Evolutionary conservation across 2,797 vertebrate species (phyloP).

Genomic region (Heteromormyrus szaboi): DNA sequence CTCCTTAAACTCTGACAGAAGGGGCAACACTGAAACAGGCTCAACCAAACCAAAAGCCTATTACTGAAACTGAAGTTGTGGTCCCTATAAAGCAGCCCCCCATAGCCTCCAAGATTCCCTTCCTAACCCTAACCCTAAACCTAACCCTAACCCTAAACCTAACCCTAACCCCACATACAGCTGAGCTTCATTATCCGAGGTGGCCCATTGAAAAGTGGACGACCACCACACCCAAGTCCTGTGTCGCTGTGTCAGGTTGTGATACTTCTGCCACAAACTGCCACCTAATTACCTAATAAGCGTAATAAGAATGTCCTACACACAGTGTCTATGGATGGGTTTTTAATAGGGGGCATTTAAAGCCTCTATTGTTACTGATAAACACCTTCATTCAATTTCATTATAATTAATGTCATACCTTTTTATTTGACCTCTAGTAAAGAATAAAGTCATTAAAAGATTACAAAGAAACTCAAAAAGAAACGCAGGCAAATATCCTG

Average conservation of each 20-base stretch:
- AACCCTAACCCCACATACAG: slow-evolving; percentile 17
- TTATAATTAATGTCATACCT: neutral
- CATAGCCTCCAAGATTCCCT: neutral
- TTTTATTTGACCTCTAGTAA: neutral
- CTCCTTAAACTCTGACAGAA: neutral
- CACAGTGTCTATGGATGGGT: neutral
- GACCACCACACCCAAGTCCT: neutral
- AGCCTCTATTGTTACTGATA: neutral
- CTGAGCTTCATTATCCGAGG: neutral
- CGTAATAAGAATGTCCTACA: neutral
- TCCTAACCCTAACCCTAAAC: neutral
- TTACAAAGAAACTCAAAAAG: neutral
- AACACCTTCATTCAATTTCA: neutral
- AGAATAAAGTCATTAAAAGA: neutral
- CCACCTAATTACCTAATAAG: slow-evolving; percentile 41
- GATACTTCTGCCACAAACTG: slow-evolving; percentile 17
- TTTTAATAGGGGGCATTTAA: neutral
- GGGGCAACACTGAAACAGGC: neutral
- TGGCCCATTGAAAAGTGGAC: neutral
- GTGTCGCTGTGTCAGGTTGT: neutral
- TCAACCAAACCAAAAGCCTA: neutral
- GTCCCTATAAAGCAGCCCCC: neutral
- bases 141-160: neutral
- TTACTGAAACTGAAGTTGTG: neutral
- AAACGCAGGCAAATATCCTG: neutral